Evolutionary conservation across 2,888 invertebrate species (phyloP), one percentile per base, ranked within the genome.

Genomic region (Agrochola lychnidis): DNA sequence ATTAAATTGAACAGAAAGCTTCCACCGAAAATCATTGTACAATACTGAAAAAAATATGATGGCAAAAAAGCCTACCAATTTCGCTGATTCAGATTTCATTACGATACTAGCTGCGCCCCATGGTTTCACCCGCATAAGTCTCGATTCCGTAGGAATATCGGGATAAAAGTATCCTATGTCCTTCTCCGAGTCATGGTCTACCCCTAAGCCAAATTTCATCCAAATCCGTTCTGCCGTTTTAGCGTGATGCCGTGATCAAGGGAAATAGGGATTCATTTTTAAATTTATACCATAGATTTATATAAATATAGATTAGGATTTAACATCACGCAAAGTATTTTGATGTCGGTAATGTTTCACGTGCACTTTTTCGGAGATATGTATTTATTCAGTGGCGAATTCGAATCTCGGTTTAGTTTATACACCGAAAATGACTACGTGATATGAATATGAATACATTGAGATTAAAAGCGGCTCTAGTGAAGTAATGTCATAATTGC

Each of bases 381-480:
- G 2, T 30, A 30, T 51, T 57, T 48, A 0, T 40, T 30, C 12
- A 63, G 22, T 45, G 22, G 36, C 10, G 16, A 63, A 63, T 22
- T 22, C 4, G 9, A 56, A 75, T 16, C 9, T 36, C 51, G 12
- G 9, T 73, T 53, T 36, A 62, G 0, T n/a, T 73, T 53, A 51
- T 19, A 19, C 22, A 19, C 36, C 4, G 22, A 30, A 16, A 72
- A 59, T 59, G 0, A 16, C 45, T 48, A 42, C 16, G 22, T 25
- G 62, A 10, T 25, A 53, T 74, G n/a, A 70, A n/a, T 25, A 30
- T 36, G 36, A 53, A 56, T 57, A 62, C 36, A 56, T 56, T 9
- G 53, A 25, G 14, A 64, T 7, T 19, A 51, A 57, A 25, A 14
- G 22, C 22, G n/a, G 51, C n/a, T 30, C 7, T 19, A 22, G 14